A percentile compares a stretch with the other conserved stretches of the same genome.
Conservation (phyloP, 92 coral and sea anemone species). For the Zoanthus sociatus region DNA sequence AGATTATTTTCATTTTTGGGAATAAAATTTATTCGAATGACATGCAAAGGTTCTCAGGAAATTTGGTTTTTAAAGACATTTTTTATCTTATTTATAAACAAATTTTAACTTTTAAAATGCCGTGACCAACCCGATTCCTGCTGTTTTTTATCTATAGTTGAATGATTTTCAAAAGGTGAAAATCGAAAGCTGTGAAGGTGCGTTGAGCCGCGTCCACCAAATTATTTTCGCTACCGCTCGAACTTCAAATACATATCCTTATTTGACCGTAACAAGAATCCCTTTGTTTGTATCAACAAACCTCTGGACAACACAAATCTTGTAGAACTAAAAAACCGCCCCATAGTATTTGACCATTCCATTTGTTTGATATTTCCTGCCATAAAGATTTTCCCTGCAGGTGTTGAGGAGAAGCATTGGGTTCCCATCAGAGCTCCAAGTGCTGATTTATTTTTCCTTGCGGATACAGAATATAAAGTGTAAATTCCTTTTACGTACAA, state of each 20-base stretch:
- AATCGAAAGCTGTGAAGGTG: background rate
- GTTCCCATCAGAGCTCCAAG: too few relatives aligned
- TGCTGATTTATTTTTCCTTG: too few relatives aligned
- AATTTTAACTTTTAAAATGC: background rate
- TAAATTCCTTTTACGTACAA: too few relatives aligned
- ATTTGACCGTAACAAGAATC: background rate
- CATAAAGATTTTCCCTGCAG: background rate
- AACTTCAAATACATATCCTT: conserved; percentile 17
- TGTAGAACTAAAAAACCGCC: background rate
- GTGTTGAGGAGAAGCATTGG: too few relatives aligned
- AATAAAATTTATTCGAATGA: too few relatives aligned
- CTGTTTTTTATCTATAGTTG: background rate
- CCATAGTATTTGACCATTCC: background rate
- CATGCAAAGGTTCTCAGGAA: too few relatives aligned
- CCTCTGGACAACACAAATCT: conserved; percentile 20
- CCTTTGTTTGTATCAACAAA: conserved; percentile 1
- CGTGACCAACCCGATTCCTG: background rate
- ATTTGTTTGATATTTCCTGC: background rate
- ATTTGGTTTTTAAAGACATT: background rate
- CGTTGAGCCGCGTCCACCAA: background rate
- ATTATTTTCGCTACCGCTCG: background rate
- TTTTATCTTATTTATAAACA: background rate
- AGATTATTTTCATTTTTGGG: too few relatives aligned
- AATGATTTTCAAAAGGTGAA: background rate
- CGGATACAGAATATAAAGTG: too few relatives aligned